These are phyloP conservation scores for Chesias legatella DNA, from an alignment of 2,888 invertebrate genomes.

Conservation along the genomic window DNA sequence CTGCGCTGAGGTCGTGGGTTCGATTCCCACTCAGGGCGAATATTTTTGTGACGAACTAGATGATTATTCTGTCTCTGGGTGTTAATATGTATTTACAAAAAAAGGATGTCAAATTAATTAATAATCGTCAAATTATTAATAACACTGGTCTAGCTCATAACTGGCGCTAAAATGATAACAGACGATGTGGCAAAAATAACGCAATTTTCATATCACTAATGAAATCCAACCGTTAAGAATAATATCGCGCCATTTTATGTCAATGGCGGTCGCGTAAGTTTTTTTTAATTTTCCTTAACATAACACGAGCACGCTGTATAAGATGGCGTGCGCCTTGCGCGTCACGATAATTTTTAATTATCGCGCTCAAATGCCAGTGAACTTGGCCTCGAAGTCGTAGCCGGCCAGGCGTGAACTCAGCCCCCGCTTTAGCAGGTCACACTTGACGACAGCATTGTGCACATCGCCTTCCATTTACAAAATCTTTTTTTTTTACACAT, in stretches of 20 bases:
- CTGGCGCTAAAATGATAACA: no score
- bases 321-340: conserved; percentile 72
- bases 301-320: conserved; percentile 52
- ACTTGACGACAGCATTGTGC: conserved; percentile 63
- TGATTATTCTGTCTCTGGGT: no score
- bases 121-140: no score
- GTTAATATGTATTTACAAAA: no score
- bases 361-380: conserved; percentile 79
- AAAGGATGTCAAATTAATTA: no score
- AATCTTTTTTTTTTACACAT: conserved; percentile 35
- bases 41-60: no score
- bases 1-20: no score
- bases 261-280: conserved; percentile 22
- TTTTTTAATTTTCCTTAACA: conserved; percentile 33
- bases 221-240: conserved; percentile 3
- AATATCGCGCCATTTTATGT: conserved; percentile 12
- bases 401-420: conserved; percentile 56
- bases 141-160: no score
- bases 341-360: conserved; percentile 80
- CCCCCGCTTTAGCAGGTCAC: conserved; percentile 68
- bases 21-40: no score
- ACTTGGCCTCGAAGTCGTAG: conserved; percentile 72
- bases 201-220: no score
- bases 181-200: no score
- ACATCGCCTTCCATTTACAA: conserved; percentile 45